phyloP scores from a whole-genome alignment of 2,113 vertebrate genomes.

The Thunnus maccoyii region DNA sequence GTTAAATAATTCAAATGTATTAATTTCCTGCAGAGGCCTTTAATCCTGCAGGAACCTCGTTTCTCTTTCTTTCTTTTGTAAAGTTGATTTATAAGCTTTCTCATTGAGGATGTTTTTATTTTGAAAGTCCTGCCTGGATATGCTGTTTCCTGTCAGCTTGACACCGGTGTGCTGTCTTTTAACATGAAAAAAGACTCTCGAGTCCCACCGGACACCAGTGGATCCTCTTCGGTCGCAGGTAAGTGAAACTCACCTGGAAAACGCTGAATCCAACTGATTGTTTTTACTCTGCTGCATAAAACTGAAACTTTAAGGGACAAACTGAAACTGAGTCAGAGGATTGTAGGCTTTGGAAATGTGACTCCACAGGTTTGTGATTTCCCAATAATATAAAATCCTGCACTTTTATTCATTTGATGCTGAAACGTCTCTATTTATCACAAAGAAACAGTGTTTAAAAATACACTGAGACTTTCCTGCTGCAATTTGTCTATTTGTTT shows the following conservation, averaged over 20 bases:
- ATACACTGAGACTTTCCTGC: not conserved
- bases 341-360: not conserved
- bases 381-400: not conserved
- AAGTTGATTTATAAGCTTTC: not conserved
- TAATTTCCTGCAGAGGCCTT: not conserved
- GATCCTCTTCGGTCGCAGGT: slow-evolving; percentile 63
- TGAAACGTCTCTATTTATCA: not conserved
- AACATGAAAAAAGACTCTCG: slow-evolving; percentile 12
- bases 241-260: slow-evolving; percentile 25
- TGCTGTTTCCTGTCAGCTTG: slow-evolving; percentile 9
- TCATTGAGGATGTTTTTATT: slow-evolving; percentile 15
- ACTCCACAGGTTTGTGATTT: not conserved
- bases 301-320: not conserved
- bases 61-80: not conserved
- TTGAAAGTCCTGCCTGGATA: slow-evolving; percentile 39
- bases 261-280: not conserved
- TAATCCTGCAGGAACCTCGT: not conserved
- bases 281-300: fast-evolving
- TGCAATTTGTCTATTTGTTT: not conserved
- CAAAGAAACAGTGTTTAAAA: not conserved
- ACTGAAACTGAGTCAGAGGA: not conserved
- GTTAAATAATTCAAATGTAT: not conserved
- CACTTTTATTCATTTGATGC: not conserved
- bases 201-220: slow-evolving; percentile 32
- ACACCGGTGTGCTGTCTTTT: slow-evolving; percentile 39